Evolutionary conservation across 2,113 vertebrate species (phyloP).

Genomic region (Acinonyx jubatus): DNA sequence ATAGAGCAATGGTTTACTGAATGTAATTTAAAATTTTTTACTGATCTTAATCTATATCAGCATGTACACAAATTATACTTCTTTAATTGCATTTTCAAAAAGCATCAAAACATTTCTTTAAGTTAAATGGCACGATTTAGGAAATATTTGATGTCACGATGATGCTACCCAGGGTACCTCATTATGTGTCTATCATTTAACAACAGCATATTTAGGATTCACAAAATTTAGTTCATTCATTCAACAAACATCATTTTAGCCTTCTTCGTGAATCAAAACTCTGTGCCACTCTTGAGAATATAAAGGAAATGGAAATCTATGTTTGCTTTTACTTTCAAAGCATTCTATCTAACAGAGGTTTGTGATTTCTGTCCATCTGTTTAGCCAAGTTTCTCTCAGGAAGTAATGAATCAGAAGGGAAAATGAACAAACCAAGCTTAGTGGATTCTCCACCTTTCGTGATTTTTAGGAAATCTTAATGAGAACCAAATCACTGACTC

Average conservation of each 20-base stretch:
- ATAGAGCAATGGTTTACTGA: neutral
- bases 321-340: neutral
- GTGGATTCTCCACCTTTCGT: neutral
- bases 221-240: constrained; percentile 2
- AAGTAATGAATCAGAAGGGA: neutral
- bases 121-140: neutral
- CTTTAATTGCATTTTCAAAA: neutral
- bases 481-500: constrained; percentile 34
- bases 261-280: neutral
- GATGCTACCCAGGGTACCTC: neutral
- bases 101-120: neutral
- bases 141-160: neutral
- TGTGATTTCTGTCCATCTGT: neutral
- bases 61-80: neutral
- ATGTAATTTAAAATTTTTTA: neutral
- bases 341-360: neutral
- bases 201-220: neutral
- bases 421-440: neutral
- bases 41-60: neutral
- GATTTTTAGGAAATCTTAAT: constrained; percentile 24
- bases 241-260: neutral
- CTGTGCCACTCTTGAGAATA: neutral
- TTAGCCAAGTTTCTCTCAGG: neutral
- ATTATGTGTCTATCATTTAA: constrained; percentile 1
- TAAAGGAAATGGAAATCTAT: neutral